phyloP scores from a whole-genome alignment of 2,113 vertebrate genomes.

The Ciconia maguari region DNA sequence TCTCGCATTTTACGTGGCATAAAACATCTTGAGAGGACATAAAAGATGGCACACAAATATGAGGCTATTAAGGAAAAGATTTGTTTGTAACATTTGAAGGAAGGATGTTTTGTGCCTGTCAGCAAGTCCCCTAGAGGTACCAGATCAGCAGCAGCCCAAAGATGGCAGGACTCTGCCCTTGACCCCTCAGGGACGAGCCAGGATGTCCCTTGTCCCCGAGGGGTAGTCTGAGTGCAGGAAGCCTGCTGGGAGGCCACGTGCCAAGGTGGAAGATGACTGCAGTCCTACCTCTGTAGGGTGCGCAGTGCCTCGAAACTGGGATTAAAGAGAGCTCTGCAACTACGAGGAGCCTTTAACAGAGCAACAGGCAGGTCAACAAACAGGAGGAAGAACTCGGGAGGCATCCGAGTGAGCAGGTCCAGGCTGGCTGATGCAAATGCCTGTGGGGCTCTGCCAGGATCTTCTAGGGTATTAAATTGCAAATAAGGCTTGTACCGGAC shows the following conservation, averaged over 20 bases:
- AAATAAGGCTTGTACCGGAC: background rate
- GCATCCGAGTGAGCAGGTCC: background rate
- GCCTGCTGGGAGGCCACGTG: background rate
- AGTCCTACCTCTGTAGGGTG: background rate
- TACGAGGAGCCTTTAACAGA: background rate
- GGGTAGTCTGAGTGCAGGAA: background rate
- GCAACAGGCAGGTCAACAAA: background rate
- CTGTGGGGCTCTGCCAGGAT: background rate
- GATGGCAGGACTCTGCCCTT: background rate
- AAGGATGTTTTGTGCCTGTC: background rate
- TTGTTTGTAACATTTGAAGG: background rate
- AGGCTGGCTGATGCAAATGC: background rate
- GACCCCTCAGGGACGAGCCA: background rate
- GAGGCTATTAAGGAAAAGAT: slow-evolving; percentile 4
- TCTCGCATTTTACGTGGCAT: background rate
- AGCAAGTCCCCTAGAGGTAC: background rate
- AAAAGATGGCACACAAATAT: background rate
- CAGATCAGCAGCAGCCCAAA: background rate
- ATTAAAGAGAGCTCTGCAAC: background rate
- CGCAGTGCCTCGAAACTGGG: background rate
- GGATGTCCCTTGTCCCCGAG: rapidly evolving
- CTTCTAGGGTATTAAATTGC: background rate
- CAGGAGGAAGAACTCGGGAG: background rate
- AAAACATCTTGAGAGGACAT: background rate
- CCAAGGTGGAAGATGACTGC: background rate